Evolutionary conservation across 2,113 vertebrate genomes (phyloP), one percentile per base, ranked within the genome.

Genomic region (Zosterops pallidus): DNA sequence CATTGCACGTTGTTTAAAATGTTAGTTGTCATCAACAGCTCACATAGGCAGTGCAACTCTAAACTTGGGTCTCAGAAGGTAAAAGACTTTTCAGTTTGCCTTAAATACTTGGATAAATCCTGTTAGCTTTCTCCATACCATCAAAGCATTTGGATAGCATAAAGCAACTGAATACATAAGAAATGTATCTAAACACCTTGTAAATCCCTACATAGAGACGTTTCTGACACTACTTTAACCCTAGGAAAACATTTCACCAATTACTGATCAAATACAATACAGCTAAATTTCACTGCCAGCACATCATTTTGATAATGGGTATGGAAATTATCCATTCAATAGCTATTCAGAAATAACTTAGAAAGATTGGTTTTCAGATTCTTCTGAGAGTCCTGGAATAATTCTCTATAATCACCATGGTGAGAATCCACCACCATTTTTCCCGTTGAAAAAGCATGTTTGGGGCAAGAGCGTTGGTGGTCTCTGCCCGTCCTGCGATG

Each of bases 301-400:
- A 95, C 97, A 97, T 97, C 92, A 95, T 98, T 98, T 98, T 95
- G 94, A 97, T 98, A 98, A 98, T 97, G 94, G 93, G 57, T 96
- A 97, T 98, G 97, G 98, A 98, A 98, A 98, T 98, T 89, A 97
- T 98, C 96, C 94, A 97, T 97, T 98, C 97, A 98, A 97, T 97
- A 96, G 96, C 97, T 97, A 97, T 97, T 98, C 96, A 98, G 96
- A 96, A 97, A 97, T 96, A 98, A 97, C 97, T 97, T 89, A 46
- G 96, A 97, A 97, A 97, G 96, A 97, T 89, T 97, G 97, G 97
- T 96, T 98, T 97, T 96, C 92, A 97, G 97, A 98, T 98, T 97
- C 95, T 96, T 97, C 93, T 96, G 97, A 97, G 97, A 97, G 96
- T 91, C 96, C 91, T 72, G 19, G 90, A 97, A 96, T 97, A 98